These are phyloP conservation scores for Upupa epops DNA, from an alignment of 2,113 vertebrate genomes.

Conservation along the genomic window DNA sequence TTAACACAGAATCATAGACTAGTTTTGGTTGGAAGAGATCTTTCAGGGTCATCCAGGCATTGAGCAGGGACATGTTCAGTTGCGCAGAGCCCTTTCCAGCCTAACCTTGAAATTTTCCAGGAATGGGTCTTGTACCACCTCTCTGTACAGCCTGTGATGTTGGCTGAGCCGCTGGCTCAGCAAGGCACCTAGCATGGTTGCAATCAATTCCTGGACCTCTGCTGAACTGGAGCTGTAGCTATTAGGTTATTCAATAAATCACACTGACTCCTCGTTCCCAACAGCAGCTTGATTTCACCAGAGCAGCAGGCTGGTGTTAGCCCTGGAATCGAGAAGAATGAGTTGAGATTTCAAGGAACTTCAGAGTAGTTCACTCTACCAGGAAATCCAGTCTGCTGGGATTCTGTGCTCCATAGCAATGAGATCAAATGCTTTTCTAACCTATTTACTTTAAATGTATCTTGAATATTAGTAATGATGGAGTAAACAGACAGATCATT, in stretches of 20 bases:
- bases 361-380: not conserved
- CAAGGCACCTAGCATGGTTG: not conserved
- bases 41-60: not conserved
- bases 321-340: not conserved
- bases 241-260: not conserved
- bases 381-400: not conserved
- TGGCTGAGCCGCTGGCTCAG: not conserved
- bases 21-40: not conserved
- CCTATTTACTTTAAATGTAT: slow-evolving; percentile 56
- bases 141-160: not conserved
- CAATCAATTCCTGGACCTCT: not conserved
- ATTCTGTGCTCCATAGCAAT: not conserved
- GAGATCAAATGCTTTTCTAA: slow-evolving; percentile 57
- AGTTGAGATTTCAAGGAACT: not conserved
- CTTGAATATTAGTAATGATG: slow-evolving; percentile 35
- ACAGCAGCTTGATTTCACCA: not conserved
- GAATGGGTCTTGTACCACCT: not conserved
- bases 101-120: not conserved
- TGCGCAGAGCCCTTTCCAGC: not conserved
- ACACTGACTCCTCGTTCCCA: not conserved
- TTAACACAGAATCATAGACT: too few species aligned
- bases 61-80: not conserved
- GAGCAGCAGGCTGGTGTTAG: not conserved
- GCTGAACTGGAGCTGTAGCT: not conserved
- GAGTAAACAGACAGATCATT: slow-evolving; percentile 37